A percentile compares a stretch with the other conserved stretches of the same genome.
These are phyloP conservation scores for Strigops habroptila DNA, from an alignment of 2,113 vertebrate genomes.

Conservation along the genomic window DNA sequence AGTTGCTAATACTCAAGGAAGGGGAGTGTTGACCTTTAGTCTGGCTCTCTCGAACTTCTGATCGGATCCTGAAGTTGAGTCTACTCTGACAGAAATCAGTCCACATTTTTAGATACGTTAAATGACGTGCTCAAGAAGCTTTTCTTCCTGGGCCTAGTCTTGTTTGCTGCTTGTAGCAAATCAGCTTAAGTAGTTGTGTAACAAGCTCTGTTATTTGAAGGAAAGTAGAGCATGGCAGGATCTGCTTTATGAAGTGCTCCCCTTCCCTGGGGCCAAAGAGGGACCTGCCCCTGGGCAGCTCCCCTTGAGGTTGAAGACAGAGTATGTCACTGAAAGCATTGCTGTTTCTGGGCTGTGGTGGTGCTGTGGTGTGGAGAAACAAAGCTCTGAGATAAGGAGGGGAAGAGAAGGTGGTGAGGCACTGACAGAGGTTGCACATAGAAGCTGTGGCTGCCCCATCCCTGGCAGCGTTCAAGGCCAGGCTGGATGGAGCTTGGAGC, in stretches of 20 bases:
- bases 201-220: neutral
- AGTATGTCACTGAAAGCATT: fast-evolving
- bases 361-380: fast-evolving
- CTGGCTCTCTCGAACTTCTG: neutral
- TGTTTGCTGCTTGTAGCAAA: neutral
- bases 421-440: neutral
- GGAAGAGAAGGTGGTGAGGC: neutral
- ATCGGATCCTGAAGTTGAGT: neutral
- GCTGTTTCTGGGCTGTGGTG: neutral
- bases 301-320: neutral
- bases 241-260: neutral
- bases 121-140: neutral
- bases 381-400: neutral
- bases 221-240: neutral
- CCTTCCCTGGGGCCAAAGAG: neutral
- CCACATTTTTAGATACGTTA: neutral
- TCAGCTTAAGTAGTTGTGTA: constrained; percentile 18
- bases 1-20: neutral
- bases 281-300: neutral
- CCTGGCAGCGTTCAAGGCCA: neutral
- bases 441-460: neutral
- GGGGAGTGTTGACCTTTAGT: neutral
- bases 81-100: neutral
- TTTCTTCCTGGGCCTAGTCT: neutral
- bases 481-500: neutral